A percentile compares a stretch with the other conserved stretches of the same genome.
Conservation (phyloP, 1,140 invertebrate species). For the Euura saliciscinereae region DNA sequence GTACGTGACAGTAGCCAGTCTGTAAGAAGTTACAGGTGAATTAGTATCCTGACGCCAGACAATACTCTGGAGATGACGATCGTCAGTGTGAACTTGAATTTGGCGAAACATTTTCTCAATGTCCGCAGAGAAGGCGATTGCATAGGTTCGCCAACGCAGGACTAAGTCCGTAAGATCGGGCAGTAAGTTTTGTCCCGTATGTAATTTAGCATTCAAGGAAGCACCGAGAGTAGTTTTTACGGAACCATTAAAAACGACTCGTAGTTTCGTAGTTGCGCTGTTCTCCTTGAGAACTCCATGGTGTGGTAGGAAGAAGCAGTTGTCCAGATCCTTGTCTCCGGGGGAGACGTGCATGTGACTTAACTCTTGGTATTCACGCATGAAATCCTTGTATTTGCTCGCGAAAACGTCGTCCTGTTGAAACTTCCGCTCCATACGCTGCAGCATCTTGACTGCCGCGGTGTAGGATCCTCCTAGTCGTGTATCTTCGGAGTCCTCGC, state of each 20-base stretch:
- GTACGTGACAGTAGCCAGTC: conserved; percentile 48
- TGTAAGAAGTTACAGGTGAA: conserved; percentile 32
- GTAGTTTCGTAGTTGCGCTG: conserved; percentile 21
- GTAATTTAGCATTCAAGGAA: conserved; percentile 23
- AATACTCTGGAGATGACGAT: conserved; percentile 39
- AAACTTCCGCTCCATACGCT: not conserved
- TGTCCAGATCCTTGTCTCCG: not conserved
- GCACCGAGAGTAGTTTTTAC: conserved; percentile 12
- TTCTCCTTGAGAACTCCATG: not conserved
- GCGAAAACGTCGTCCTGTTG: not conserved
- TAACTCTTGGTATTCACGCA: conserved; percentile 37
- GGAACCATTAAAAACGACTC: conserved; percentile 28
- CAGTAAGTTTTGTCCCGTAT: conserved; percentile 14
- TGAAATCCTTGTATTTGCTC: conserved; percentile 29
- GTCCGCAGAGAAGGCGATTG: conserved; percentile 28
- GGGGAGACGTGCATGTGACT: conserved; percentile 37
- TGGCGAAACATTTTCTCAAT: conserved; percentile 44
- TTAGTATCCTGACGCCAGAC: conserved; percentile 32
- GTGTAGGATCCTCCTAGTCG: not conserved
- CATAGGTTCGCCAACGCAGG: conserved; percentile 12
- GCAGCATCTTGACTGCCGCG: not conserved
- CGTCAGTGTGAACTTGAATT: conserved; percentile 30
- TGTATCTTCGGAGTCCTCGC: not conserved
- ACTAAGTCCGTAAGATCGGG: conserved; percentile 9
- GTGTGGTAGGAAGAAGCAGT: not conserved